Evolutionary conservation across 2,888 invertebrate genomes (phyloP), one percentile per base, ranked within the genome.

Genomic region (Maniola hyperantus): DNA sequence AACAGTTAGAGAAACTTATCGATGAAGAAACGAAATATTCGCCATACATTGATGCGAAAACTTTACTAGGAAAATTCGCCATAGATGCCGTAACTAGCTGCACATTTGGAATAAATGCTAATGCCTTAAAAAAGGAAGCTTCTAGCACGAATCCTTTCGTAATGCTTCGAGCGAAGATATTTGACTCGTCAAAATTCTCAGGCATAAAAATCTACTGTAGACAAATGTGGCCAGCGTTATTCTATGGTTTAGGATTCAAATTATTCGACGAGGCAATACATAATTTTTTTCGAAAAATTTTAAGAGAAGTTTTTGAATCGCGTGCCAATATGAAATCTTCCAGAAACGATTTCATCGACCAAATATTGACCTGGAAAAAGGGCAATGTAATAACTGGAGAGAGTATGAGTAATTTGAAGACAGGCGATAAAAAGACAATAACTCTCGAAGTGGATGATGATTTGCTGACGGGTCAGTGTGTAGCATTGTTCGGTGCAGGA

Each of bases 331-430:
- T 7, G 11, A 77, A 82, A 0, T 73, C 83, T 0, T 26, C 74
- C 0, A 79, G 81, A 20, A 78, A 86, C 73, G 50, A 51, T 51
- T 51, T 51, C 4, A 6, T 51, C 13, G 50, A 51, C 20, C 50
- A 20, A 10, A 20, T 51, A 20, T 13, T 51, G 20, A 26, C 50
- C 11, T 51, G 50, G 50, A 51, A 51, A 51, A 20, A 51, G 26
- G 13, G 13, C 20, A 13, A 51, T 11, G 10, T 26, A 11, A 26
- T 51, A 26, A 51, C 50, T 5, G 50, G 20, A 13, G 50, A 51
- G 2, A 51, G 50, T 13, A 6, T 51, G 20, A 51, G 26, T 11
- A 51, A 51, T 51, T 5, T 26, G 11, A 51, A 51, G 20, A 51
- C 50, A 10, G 50, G 26, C 1, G 26, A 26, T 5, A 51, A 26